Conservation (phyloP, 1,140 invertebrate species). For the Lasioglossum albipes region DNA sequence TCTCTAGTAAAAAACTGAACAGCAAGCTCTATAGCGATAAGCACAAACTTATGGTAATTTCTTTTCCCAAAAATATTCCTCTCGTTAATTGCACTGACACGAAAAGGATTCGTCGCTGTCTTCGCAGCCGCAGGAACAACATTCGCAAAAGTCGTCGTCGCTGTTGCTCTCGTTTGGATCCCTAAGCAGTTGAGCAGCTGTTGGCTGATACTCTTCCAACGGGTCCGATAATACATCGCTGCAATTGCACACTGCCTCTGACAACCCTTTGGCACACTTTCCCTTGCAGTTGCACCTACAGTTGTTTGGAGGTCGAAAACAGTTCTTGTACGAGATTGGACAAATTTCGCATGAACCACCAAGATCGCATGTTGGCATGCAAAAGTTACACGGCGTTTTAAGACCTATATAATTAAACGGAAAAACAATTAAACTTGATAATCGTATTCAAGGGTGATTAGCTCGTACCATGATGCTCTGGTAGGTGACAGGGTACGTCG, state of each 20-base stretch:
- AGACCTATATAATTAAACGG: background rate
- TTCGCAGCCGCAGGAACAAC: constrained; percentile 56
- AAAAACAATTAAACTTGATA: background rate
- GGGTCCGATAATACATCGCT: background rate
- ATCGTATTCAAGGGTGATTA: too few species aligned
- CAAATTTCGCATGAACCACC: constrained; percentile 21
- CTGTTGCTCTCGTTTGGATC: constrained; percentile 22
- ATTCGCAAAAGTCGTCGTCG: constrained; percentile 68
- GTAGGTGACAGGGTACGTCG: background rate
- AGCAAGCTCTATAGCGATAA: background rate
- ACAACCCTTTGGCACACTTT: constrained; percentile 23
- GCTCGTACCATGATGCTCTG: constrained; percentile 16
- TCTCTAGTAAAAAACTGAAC: background rate
- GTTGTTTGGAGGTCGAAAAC: background rate
- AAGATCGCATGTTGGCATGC: background rate
- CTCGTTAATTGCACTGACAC: constrained; percentile 11
- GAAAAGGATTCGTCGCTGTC: constrained; percentile 19
- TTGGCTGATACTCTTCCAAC: constrained; percentile 6
- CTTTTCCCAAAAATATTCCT: background rate
- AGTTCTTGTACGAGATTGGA: background rate
- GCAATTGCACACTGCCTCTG: constrained; percentile 27
- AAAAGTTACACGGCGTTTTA: constrained; percentile 1
- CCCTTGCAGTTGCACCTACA: constrained; percentile 56
- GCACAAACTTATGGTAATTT: background rate
- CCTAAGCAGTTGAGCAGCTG: background rate